phyloP scores from a whole-genome alignment of 2,113 vertebrate genomes.

The Antennarius striatus region DNA sequence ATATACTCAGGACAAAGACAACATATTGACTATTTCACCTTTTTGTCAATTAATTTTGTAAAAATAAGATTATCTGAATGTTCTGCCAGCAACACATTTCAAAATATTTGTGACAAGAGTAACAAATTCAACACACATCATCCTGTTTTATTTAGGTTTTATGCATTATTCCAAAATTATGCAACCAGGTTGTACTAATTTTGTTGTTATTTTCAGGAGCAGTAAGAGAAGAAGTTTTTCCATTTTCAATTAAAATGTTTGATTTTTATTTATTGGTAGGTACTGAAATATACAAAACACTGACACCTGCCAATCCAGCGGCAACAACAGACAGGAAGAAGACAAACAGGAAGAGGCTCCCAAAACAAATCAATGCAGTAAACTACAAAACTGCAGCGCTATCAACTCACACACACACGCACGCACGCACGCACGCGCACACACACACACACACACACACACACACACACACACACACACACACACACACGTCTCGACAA shows the following conservation, averaged over 20 bases:
- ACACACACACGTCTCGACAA: conserved; percentile 13
- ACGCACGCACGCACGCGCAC: no score
- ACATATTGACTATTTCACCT: background rate
- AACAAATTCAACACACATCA: no score
- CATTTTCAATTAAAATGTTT: conserved; percentile 36
- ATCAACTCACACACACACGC: conserved; percentile 3
- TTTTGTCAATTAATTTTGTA: background rate
- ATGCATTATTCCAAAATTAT: no score
- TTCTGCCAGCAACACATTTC: no score
- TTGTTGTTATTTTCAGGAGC: background rate
- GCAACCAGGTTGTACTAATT: background rate
- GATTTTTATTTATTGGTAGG: conserved; percentile 76
- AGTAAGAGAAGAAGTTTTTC: conserved; percentile 7
- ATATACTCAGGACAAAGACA: background rate
- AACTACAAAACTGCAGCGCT: conserved; percentile 33
- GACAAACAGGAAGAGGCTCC: conserved; percentile 66
- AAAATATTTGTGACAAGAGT: no score
- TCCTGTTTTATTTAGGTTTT: no score
- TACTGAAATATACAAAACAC: conserved; percentile 85
- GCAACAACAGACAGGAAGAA: conserved; percentile 75
- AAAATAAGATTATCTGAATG: background rate
- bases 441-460: no score
- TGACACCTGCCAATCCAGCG: conserved; percentile 85
- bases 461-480: no score
- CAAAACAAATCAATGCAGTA: conserved; percentile 51